Percentiles rank a stretch among this genome's conserved stretches.
Evolutionary conservation across 2,113 vertebrate genomes (phyloP).

Genomic region (Apteryx mantelli): DNA sequence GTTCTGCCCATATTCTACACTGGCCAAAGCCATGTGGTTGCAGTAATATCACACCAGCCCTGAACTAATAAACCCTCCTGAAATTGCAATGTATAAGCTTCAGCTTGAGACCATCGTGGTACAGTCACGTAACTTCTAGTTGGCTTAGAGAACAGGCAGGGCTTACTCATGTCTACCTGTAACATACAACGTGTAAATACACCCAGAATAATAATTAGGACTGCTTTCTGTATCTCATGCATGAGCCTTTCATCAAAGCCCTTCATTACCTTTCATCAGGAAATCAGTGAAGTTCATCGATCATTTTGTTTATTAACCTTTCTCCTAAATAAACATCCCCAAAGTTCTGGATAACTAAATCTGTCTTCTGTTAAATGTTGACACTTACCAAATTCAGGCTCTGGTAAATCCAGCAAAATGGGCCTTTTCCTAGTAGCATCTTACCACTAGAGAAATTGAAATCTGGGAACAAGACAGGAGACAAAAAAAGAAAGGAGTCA

Average conservation of each 20-base stretch:
- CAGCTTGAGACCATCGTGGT: neutral
- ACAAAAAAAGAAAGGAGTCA: neutral
- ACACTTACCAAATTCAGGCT: neutral
- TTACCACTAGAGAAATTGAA: neutral
- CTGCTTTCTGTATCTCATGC: neutral
- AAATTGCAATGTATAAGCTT: neutral
- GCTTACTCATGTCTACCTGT: neutral
- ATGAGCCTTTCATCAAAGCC: neutral
- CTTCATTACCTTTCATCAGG: neutral
- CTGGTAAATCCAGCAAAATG: neutral
- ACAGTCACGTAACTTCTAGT: neutral
- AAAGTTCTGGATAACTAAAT: neutral
- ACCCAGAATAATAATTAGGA: neutral
- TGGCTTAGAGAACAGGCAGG: neutral
- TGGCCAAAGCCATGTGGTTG: neutral
- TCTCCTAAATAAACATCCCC: neutral
- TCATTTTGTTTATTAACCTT: neutral
- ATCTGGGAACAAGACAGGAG: neutral
- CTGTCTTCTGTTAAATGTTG: neutral
- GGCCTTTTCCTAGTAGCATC: neutral
- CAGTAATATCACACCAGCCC: neutral
- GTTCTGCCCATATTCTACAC: neutral
- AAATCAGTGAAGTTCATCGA: neutral
- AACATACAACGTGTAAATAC: fast-evolving
- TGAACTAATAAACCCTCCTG: neutral